Evolutionary conservation across 2,888 invertebrate species (phyloP).

Genomic region (Machimus rusticus): DNA sequence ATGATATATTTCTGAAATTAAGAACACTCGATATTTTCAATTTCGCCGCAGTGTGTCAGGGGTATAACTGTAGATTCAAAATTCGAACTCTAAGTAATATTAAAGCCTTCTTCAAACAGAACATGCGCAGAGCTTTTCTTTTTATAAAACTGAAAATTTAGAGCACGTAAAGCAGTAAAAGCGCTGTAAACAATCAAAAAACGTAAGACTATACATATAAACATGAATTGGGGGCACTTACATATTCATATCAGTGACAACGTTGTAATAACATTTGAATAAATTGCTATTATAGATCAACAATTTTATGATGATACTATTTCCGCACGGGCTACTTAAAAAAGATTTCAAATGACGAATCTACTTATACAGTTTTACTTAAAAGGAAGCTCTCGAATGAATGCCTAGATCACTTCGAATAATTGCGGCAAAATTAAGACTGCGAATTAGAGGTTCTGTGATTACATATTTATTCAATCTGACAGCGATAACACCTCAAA

Average conservation of each 20-base stretch:
- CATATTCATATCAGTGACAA: background rate
- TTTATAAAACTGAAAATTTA: background rate
- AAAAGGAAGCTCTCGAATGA: background rate
- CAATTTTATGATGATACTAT: background rate
- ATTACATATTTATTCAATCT: background rate
- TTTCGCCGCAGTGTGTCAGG: no score
- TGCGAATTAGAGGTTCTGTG: background rate
- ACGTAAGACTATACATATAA: background rate
- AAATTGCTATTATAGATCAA: background rate
- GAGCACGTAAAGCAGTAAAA: background rate
- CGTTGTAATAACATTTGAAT: background rate
- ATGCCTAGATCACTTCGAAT: background rate
- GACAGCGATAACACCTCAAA: background rate
- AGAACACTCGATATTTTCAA: no score
- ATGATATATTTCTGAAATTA: no score
- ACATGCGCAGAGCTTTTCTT: background rate
- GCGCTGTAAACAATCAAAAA: background rate
- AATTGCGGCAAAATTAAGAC: background rate
- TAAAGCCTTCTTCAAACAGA: background rate
- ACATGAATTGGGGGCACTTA: background rate
- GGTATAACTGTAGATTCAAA: background rate
- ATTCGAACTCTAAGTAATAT: background rate
- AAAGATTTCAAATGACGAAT: background rate
- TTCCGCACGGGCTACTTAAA: background rate
- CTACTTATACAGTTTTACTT: background rate